Percentiles rank a stretch among this genome's conserved stretches.
phyloP scores from a whole-genome alignment of 2,797 vertebrate species.

The Coendou prehensilis region DNA sequence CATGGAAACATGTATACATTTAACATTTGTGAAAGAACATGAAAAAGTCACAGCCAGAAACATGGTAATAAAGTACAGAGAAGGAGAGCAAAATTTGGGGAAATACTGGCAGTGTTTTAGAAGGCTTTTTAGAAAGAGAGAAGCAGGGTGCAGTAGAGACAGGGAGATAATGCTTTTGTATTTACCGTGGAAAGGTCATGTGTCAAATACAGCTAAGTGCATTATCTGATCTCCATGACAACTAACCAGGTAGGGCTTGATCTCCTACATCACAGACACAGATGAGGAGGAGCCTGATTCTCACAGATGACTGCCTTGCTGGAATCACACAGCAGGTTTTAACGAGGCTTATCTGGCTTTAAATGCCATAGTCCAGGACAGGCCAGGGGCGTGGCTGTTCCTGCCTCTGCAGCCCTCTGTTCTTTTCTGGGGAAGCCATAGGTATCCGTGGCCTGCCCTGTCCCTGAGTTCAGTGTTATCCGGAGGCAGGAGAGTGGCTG shows the following conservation, averaged over 20 bases:
- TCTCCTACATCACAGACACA: neutral
- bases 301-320: neutral
- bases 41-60: neutral
- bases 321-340: neutral
- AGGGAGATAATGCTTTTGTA: neutral
- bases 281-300: neutral
- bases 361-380: neutral
- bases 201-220: neutral
- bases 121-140: slow-evolving; percentile 51
- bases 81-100: neutral
- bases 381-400: neutral
- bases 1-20: neutral
- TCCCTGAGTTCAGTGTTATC: neutral
- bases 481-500: neutral
- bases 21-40: neutral
- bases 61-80: neutral
- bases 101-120: neutral
- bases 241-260: neutral
- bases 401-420: neutral
- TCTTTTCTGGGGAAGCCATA: neutral
- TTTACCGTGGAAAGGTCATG: neutral
- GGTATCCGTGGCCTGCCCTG: neutral
- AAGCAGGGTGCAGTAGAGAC: neutral
- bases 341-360: neutral
- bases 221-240: neutral